Evolutionary conservation across 2,797 vertebrate genomes (phyloP).

Genomic region (Tinamus major): DNA sequence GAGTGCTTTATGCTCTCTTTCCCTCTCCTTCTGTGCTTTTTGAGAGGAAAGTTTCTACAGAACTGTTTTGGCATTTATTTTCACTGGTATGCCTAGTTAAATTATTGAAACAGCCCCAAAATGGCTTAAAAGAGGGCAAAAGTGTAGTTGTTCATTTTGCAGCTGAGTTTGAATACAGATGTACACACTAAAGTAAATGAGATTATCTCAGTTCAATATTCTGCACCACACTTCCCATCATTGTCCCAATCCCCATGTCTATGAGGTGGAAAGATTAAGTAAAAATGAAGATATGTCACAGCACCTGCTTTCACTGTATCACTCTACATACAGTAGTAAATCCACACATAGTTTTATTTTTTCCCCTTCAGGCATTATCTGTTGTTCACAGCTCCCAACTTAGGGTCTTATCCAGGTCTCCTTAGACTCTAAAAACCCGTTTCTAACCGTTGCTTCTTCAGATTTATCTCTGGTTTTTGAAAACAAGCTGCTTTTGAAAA

Average conservation of each 20-base stretch:
- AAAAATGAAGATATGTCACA: conserved; percentile 67
- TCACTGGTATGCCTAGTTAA: conserved; percentile 23
- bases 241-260: conserved; percentile 47
- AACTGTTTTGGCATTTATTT: conserved; percentile 39
- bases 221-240: conserved; percentile 18
- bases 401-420: neutral
- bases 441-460: neutral
- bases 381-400: conserved; percentile 6
- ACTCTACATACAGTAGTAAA: conserved; percentile 10
- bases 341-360: neutral
- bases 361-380: neutral
- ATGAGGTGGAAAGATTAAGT: conserved; percentile 61
- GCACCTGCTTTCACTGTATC: conserved; percentile 56
- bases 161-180: conserved; percentile 65
- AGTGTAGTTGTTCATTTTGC: conserved; percentile 44
- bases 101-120: conserved; percentile 47
- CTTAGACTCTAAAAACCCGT: neutral
- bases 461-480: conserved; percentile 11
- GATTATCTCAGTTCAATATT: conserved; percentile 59
- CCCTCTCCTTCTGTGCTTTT: neutral
- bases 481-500: conserved; percentile 38
- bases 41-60: neutral
- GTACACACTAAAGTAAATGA: conserved; percentile 54
- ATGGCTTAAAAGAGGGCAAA: conserved; percentile 3
- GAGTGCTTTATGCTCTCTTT: conserved; percentile 39